Base-by-base conservation (phyloP, 2,888 invertebrate species). In the Dione juno region DNA sequence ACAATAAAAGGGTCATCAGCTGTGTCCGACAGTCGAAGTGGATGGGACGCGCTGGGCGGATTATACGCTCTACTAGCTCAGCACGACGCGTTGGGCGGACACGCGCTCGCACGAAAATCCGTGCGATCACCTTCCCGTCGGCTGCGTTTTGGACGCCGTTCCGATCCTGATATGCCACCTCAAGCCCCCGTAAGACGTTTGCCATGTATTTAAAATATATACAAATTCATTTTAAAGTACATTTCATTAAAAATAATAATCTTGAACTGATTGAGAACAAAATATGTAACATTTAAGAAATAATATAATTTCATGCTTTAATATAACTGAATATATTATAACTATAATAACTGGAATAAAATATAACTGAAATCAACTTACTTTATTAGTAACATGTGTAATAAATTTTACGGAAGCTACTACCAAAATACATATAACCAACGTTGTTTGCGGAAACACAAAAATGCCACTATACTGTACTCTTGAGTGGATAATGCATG, bases 61-160 rank as follows among this genome's bases (percentile, higher is more conserved):
- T 85, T 95, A 72, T 94, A 95, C 84, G 95, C 95, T 57, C 86
- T 95, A 67, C 84, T 95, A 48, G 92, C 95, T 57, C 95, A 95
- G 78, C 94, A 94, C 86, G 95, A 95, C 80, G 94, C 94, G n/a
- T 84, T 95, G 66, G 95, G 94, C 74, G 94, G 94, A 11, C 96
- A 96, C 84, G 94, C 95, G 75, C 94, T 97, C 40, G 96, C 96
- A 63, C 95, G 97, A 83, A 96, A 96, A 86, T 96, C 96, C 6
- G 96, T 96, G 80, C 94, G 96, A 74, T 96, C 96, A 16, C 97
- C 96, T 0, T 96, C 96, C 1, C 90, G 97, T 52, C 94, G 97
- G 21, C 94, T 97, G 70, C 95, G 97, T 75, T 97, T 97, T 81
- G 97, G 97, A 52, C 94, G 96, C 78, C 94, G 96, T 75, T 95